A percentile compares a stretch with the other conserved stretches of the same genome.
Evolutionary conservation across 2,888 invertebrate genomes (phyloP).

Genomic region (Holacanthella duospinosa): DNA sequence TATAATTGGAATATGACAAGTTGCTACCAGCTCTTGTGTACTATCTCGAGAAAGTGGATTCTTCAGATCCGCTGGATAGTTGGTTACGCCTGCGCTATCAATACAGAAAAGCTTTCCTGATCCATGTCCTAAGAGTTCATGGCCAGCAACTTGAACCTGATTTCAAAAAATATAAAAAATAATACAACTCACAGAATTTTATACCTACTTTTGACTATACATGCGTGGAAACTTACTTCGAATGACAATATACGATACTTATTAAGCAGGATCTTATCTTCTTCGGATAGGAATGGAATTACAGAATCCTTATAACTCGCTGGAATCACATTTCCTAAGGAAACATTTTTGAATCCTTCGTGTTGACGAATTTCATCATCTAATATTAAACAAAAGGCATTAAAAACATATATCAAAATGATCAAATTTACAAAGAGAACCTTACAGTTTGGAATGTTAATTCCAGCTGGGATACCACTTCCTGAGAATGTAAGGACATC

Average conservation of each 20-base stretch:
- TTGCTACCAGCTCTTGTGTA: slow-evolving; percentile 7
- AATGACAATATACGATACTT: slow-evolving; percentile 73
- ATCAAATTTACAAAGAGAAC: not conserved
- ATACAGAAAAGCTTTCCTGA: slow-evolving; percentile 80
- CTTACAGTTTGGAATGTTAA: slow-evolving; percentile 95
- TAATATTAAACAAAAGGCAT: slow-evolving; percentile 40
- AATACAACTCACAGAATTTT: not conserved
- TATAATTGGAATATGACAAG: not conserved
- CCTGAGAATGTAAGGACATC: slow-evolving; percentile 86
- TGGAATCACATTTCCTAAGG: slow-evolving; percentile 85
- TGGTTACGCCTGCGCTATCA: slow-evolving; percentile 62
- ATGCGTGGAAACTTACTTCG: slow-evolving; percentile 69
- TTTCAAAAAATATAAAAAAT: not conserved
- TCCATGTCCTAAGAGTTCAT: slow-evolving; percentile 90
- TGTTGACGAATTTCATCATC: slow-evolving; percentile 94
- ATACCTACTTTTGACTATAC: not conserved
- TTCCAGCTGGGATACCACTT: slow-evolving; percentile 88
- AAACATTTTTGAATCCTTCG: slow-evolving; percentile 96
- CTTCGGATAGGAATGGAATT: slow-evolving; percentile 65
- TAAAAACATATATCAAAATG: not conserved
- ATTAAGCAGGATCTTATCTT: slow-evolving; percentile 66
- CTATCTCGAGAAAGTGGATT: slow-evolving; percentile 39
- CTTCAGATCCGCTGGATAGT: slow-evolving; percentile 60
- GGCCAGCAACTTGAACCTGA: slow-evolving; percentile 76
- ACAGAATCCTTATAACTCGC: slow-evolving; percentile 65